These are phyloP conservation scores for Drosophila lacicola DNA, from an alignment of 2,888 invertebrate species.

Conservation along the genomic window DNA sequence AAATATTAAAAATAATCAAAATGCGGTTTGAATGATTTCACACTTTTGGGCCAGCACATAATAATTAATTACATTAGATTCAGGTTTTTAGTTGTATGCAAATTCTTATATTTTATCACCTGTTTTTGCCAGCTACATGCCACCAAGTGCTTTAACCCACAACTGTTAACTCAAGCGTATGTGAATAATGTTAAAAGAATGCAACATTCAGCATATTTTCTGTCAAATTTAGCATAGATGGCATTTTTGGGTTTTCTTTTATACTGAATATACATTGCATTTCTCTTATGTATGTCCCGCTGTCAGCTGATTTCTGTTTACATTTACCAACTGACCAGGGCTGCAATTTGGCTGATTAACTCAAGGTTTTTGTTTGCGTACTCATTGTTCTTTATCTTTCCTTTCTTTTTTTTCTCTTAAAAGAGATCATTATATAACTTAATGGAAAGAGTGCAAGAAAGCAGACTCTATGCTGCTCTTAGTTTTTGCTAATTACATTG, in stretches of 20 bases:
- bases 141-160: neutral
- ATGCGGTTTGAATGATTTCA: slow-evolving; percentile 3
- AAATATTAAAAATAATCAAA: slow-evolving; percentile 1
- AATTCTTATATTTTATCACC: slow-evolving; percentile 17
- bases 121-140: slow-evolving; percentile 1
- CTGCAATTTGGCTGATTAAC: slow-evolving; percentile 16
- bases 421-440: neutral
- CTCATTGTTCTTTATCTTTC: too few species aligned
- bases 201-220: neutral
- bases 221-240: neutral
- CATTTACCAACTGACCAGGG: slow-evolving; percentile 28
- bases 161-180: slow-evolving; percentile 9
- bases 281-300: neutral
- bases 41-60: slow-evolving; percentile 16
- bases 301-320: slow-evolving; percentile 52
- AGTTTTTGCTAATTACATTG: slow-evolving; percentile 1
- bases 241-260: slow-evolving; percentile 4
- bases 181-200: slow-evolving; percentile 17
- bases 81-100: slow-evolving; percentile 1
- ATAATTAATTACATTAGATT: slow-evolving; percentile 16
- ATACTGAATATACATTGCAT: neutral
- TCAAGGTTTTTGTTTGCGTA: neutral
- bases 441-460: neutral
- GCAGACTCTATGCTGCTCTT: neutral
- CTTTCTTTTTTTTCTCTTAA: neutral